Evolutionary conservation across 2,888 invertebrate genomes (phyloP).

Genomic region (Mesorhabditis sp.): DNA sequence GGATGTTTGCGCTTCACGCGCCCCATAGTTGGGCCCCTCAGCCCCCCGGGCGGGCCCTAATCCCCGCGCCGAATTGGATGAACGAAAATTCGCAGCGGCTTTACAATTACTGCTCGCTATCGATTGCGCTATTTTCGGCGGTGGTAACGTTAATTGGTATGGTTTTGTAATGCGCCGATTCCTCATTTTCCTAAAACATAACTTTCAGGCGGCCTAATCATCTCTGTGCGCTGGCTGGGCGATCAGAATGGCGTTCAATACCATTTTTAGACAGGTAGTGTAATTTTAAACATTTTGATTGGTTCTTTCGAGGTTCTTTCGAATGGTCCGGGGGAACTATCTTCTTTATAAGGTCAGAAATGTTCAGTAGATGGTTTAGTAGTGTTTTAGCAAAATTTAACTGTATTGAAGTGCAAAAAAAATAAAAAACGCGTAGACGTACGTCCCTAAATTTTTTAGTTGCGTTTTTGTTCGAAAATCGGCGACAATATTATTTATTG

Average conservation of each 20-base stretch:
- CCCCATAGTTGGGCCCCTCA: no score
- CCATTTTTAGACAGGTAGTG: background rate
- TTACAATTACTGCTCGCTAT: conserved; percentile 2
- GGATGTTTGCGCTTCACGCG: no score
- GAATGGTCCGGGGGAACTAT: background rate
- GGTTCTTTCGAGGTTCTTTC: background rate
- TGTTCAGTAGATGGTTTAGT: no score
- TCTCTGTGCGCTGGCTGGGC: background rate
- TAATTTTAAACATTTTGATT: background rate
- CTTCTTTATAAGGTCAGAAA: background rate
- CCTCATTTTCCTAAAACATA: background rate
- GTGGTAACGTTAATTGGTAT: background rate
- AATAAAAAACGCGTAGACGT: no score
- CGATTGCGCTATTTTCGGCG: background rate
- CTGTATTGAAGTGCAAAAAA: no score
- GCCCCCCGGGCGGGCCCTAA: no score
- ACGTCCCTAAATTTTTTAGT: no score
- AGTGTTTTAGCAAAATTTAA: no score
- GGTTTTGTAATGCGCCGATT: background rate
- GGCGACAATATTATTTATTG: no score
- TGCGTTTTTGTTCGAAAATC: no score
- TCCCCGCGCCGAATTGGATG: no score
- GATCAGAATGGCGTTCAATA: background rate
- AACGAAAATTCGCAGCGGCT: background rate
- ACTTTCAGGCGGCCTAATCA: conserved; percentile 1